phyloP scores from a whole-genome alignment of 1,140 invertebrate species.

The Leptoteleia sp. region DNA sequence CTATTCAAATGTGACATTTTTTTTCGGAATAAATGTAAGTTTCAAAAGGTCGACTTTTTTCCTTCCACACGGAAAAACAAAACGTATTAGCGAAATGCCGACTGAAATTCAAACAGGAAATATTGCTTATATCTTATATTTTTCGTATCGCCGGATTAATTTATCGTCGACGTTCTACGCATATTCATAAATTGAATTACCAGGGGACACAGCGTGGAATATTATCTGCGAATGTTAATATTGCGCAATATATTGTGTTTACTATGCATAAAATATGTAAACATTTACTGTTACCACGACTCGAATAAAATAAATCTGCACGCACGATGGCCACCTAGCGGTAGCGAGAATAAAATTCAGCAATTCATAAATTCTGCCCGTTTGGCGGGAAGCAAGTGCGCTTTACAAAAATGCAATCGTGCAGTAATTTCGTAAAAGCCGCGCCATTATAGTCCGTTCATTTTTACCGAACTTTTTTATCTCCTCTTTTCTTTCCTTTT shows the following conservation, averaged over 20 bases:
- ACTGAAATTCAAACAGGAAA: conserved; percentile 40
- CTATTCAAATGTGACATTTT: conserved; percentile 45
- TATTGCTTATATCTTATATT: conserved; percentile 26
- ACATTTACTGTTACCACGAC: conserved; percentile 35
- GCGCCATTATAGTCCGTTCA: neutral
- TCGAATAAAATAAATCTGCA: conserved; percentile 13
- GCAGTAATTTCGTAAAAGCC: conserved; percentile 1
- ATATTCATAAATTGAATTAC: conserved; percentile 41
- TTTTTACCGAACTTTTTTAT: neutral
- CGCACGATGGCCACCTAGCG: neutral
- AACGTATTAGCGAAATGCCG: conserved; percentile 7
- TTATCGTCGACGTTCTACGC: conserved; percentile 27
- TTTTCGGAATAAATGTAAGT: conserved; percentile 2
- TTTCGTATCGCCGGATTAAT: conserved; percentile 28
- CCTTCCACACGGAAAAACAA: neutral
- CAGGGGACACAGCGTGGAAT: conserved; percentile 24
- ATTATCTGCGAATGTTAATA: conserved; percentile 45
- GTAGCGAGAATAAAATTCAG: conserved; percentile 6
- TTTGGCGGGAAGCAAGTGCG: no score
- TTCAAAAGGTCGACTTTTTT: conserved; percentile 15
- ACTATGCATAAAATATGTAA: conserved; percentile 32
- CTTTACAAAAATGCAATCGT: no score
- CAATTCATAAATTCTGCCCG: neutral
- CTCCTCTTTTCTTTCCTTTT: no score
- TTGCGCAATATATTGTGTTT: conserved; percentile 44